Evolutionary conservation across 2,113 vertebrate species (phyloP).

Genomic region (Zapornia atra): DNA sequence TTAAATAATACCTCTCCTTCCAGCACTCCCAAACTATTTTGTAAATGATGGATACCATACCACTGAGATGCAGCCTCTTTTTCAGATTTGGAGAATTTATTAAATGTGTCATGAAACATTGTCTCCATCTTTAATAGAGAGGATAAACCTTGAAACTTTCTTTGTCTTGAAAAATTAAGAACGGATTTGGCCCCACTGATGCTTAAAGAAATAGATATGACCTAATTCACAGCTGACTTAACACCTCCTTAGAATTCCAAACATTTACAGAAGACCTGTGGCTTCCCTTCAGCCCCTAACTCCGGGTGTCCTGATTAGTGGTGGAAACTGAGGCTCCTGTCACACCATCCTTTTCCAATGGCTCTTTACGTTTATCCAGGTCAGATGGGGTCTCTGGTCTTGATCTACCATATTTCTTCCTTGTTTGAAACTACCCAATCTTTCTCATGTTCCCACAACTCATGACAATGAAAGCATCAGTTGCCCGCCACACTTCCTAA

Average conservation of each 20-base stretch:
- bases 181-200: neutral
- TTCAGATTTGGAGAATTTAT: neutral
- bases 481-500: conserved; percentile 15
- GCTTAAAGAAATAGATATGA: neutral
- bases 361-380: conserved; percentile 5
- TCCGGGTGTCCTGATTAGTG: neutral
- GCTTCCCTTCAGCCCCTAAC: neutral
- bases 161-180: neutral
- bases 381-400: conserved; percentile 1
- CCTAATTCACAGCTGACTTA: neutral
- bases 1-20: neutral
- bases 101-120: neutral
- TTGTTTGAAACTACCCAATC: conserved; percentile 21
- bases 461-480: conserved; percentile 18
- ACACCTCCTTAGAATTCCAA: neutral
- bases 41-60: neutral
- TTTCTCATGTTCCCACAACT: conserved; percentile 39
- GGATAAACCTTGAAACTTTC: neutral
- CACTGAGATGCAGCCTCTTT: neutral
- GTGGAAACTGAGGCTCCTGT: neutral
- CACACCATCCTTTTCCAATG: neutral
- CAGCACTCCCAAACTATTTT: neutral
- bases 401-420: conserved; percentile 48
- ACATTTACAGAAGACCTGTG: neutral
- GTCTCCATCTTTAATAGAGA: neutral